Conservation (phyloP, 2,797 vertebrate genomes). For the Xenops minutus region DNA sequence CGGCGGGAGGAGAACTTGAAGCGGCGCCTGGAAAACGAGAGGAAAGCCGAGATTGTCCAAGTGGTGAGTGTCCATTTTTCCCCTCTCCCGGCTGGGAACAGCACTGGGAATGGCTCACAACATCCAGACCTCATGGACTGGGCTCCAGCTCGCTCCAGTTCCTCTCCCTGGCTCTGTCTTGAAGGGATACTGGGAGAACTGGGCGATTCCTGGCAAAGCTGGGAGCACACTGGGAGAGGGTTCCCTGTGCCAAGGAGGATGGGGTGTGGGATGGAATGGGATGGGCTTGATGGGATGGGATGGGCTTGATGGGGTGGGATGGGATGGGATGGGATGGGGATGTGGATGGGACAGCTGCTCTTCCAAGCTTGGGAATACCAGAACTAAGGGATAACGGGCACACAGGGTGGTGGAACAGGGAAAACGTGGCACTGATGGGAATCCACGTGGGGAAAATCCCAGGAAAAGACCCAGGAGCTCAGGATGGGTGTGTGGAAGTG, state of each 20-base stretch:
- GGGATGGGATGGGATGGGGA: no score
- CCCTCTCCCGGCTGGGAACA: background rate
- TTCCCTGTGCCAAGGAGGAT: background rate
- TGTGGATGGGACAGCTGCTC: background rate
- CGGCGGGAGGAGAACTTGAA: slow-evolving; percentile 87
- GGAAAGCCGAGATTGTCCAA: slow-evolving; percentile 91
- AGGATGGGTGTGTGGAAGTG: background rate
- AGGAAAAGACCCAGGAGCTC: fast-evolving
- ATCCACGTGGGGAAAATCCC: fast-evolving
- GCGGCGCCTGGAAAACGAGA: slow-evolving; percentile 87
- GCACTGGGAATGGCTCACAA: background rate
- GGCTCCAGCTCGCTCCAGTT: background rate
- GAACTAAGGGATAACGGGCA: background rate
- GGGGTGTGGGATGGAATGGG: no score
- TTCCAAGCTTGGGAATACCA: background rate
- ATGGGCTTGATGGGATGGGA: background rate
- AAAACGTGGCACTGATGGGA: fast-evolving
- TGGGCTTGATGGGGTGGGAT: no score
- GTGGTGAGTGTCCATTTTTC: slow-evolving; percentile 82
- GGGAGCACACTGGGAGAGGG: fast-evolving
- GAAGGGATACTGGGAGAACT: background rate
- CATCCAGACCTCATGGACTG: fast-evolving
- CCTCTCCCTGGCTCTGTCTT: fast-evolving
- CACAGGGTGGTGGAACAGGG: fast-evolving
- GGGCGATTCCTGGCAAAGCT: background rate